A percentile compares a stretch with the other conserved stretches of the same genome.
These are phyloP conservation scores for Rhopilema esculentum DNA, from an alignment of 30 jellyfish, hydroid and myxozoan species.

Conservation along the genomic window DNA sequence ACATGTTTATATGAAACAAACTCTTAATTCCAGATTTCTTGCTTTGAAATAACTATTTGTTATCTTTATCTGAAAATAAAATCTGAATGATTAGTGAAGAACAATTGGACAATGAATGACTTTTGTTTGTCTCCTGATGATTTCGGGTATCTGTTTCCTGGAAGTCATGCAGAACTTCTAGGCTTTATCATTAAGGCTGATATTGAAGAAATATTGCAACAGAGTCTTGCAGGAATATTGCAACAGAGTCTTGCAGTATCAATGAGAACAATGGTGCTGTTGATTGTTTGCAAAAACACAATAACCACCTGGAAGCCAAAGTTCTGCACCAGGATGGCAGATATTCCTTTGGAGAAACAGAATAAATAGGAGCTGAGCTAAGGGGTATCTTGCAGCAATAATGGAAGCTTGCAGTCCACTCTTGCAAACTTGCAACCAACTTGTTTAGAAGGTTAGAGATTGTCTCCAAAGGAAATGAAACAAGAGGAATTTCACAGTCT, in stretches of 20 bases:
- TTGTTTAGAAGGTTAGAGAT: no score
- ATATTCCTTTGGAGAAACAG: conserved; percentile 20
- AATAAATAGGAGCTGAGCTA: not conserved
- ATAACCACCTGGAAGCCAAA: conserved; percentile 1
- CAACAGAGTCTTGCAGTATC: not conserved
- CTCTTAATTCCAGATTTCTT: no score
- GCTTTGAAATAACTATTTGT: no score
- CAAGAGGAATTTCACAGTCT: no score
- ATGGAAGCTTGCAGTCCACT: no score
- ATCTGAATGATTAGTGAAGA: no score
- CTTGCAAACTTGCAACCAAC: no score
- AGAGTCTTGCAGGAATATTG: not conserved
- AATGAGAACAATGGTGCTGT: conserved; percentile 13
- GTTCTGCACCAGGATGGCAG: conserved; percentile 21
- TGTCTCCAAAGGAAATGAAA: no score
- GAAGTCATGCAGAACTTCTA: not conserved
- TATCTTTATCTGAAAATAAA: no score
- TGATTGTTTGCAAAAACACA: conserved; percentile 17
- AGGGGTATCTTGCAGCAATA: no score
- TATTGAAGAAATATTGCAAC: no score
- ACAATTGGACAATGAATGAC: not conserved
- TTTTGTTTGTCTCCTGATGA: not conserved
- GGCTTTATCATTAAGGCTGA: not conserved
- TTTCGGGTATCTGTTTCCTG: not conserved
- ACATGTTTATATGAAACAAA: not conserved